A percentile compares a stretch with the other conserved stretches of the same genome.
These are phyloP conservation scores for Pomacea maculata DNA, from an alignment of 1,140 invertebrate species.

Conservation along the genomic window DNA sequence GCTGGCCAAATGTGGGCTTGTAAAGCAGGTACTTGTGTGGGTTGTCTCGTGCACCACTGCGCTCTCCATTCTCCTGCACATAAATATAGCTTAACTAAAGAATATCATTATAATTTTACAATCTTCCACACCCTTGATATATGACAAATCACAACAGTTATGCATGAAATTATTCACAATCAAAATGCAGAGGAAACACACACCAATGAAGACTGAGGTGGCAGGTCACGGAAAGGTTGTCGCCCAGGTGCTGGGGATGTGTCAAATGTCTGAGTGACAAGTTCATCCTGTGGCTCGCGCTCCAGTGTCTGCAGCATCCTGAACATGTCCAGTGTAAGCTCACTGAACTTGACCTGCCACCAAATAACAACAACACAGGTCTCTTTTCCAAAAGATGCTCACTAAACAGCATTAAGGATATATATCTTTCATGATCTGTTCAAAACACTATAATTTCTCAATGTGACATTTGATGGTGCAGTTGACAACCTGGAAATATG, in stretches of 20 bases:
- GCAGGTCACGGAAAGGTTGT: slow-evolving; percentile 66
- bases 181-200: not conserved
- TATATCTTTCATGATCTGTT: too few species aligned
- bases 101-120: not conserved
- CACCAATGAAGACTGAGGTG: not conserved
- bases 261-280: slow-evolving; percentile 77
- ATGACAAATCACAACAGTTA: too few species aligned
- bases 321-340: slow-evolving; percentile 98
- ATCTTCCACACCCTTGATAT: too few species aligned
- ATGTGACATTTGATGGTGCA: too few species aligned
- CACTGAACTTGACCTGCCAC: slow-evolving; percentile 90
- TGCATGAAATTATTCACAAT: not conserved
- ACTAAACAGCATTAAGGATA: too few species aligned
- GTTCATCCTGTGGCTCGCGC: slow-evolving; percentile 86
- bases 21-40: slow-evolving; percentile 97
- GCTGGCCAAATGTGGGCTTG: slow-evolving; percentile 93
- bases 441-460: too few species aligned
- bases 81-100: not conserved
- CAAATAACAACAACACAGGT: not conserved
- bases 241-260: slow-evolving; percentile 83
- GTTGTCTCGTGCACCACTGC: slow-evolving; percentile 80
- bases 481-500: too few species aligned
- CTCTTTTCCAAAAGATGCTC: too few species aligned
- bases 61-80: slow-evolving; percentile 58
- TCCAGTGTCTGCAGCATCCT: slow-evolving; percentile 95